phyloP scores from a whole-genome alignment of 2,888 invertebrate genomes.

The Drosophila aldrichi region DNA sequence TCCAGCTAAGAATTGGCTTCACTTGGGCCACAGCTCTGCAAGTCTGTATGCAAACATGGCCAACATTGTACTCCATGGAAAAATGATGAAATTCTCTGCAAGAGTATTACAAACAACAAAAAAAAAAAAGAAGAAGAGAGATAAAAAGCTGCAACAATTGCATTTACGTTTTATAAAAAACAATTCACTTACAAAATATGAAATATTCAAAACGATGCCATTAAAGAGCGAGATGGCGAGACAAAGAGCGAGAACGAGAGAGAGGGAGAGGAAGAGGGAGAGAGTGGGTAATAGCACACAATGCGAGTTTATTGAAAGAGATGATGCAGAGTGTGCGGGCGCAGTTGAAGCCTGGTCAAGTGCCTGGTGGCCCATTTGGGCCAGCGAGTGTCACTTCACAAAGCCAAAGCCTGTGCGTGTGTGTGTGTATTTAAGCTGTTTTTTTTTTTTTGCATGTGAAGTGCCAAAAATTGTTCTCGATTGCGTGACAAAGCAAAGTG shows the following conservation, averaged over 20 bases:
- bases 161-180: constrained; percentile 6
- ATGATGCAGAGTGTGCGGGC: neutral
- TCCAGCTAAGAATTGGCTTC: neutral
- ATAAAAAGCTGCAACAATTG: neutral
- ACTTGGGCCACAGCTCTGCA: neutral
- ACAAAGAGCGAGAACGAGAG: neutral
- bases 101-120: neutral
- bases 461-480: constrained; percentile 61
- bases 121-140: neutral
- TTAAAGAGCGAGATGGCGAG: neutral
- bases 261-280: neutral
- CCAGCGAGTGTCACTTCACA: constrained; percentile 24
- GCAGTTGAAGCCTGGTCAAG: constrained; percentile 30
- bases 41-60: neutral
- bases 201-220: constrained; percentile 5
- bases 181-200: constrained; percentile 19
- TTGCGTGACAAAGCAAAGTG: constrained; percentile 77
- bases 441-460: constrained; percentile 60
- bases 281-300: neutral
- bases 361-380: constrained; percentile 33
- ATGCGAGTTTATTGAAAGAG: constrained; percentile 18
- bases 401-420: constrained; percentile 6
- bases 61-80: neutral
- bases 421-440: neutral
- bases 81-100: neutral